phyloP scores from a whole-genome alignment of 2,797 vertebrate species.

The Urophycis tenuis region DNA sequence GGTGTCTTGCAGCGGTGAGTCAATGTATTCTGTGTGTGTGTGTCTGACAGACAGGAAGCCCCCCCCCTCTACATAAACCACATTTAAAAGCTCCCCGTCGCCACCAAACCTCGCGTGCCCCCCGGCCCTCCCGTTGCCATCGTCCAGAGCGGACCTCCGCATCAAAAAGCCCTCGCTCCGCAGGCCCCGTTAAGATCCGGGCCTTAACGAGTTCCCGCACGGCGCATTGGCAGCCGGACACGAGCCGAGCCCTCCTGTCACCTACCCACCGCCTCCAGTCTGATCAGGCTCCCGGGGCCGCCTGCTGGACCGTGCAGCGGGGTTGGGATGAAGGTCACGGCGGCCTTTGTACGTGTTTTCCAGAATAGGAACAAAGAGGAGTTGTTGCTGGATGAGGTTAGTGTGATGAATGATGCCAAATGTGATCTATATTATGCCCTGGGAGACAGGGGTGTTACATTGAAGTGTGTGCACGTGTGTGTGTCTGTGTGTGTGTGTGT shows the following conservation, averaged over 20 bases:
- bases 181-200: conserved; percentile 7
- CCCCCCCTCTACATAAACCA: too few relatives aligned
- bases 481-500: background rate
- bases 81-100: too few relatives aligned
- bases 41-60: too few relatives aligned
- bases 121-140: conserved; percentile 18
- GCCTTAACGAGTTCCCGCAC: conserved; percentile 32
- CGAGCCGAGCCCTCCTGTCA: background rate
- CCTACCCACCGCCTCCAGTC: background rate
- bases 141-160: conserved; percentile 19
- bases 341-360: background rate
- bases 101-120: conserved; percentile 22
- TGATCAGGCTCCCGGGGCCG: background rate
- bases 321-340: background rate
- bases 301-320: conserved; percentile 6
- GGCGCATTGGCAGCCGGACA: conserved; percentile 28
- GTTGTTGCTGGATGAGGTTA: conserved; percentile 20
- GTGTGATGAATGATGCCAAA: conserved; percentile 1
- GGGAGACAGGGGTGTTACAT: background rate
- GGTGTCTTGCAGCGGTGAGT: too few relatives aligned
- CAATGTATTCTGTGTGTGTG: too few relatives aligned
- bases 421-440: conserved; percentile 10
- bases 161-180: conserved; percentile 36
- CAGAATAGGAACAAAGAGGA: background rate
- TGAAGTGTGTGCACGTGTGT: conserved; percentile 6